Percentiles rank a stretch among this genome's conserved stretches.
Evolutionary conservation across 2,797 vertebrate species (phyloP).

Genomic region (Amphiprion clarkii): DNA sequence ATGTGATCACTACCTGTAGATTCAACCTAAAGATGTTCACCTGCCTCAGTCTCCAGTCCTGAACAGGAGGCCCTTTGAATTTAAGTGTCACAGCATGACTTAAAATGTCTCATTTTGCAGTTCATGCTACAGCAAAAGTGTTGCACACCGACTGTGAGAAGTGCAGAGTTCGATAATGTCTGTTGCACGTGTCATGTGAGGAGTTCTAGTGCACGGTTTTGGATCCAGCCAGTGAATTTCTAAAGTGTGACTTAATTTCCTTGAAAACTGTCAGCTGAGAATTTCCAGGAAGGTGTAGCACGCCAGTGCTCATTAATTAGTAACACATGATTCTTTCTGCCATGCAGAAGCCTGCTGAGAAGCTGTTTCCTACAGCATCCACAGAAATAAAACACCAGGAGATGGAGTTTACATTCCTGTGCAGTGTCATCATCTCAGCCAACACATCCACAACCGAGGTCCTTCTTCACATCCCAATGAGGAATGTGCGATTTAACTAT

Average conservation of each 20-base stretch:
- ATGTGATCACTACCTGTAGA: background rate
- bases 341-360: background rate
- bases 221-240: background rate
- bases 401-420: slow-evolving; percentile 10
- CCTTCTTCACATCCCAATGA: slow-evolving; percentile 56
- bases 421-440: background rate
- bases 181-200: too few relatives aligned
- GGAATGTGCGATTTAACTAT: slow-evolving; percentile 67
- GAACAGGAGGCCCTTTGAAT: too few relatives aligned
- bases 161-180: too few relatives aligned
- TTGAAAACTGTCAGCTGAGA: slow-evolving; percentile 20
- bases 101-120: too few relatives aligned
- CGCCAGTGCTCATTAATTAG: slow-evolving; percentile 39
- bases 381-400: slow-evolving; percentile 17
- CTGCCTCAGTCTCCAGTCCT: background rate
- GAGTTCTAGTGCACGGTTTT: too few relatives aligned
- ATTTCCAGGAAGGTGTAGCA: slow-evolving; percentile 25
- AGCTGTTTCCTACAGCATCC: background rate
- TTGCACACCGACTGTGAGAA: too few relatives aligned
- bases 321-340: background rate
- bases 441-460: slow-evolving; percentile 4
- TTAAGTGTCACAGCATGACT: too few relatives aligned
- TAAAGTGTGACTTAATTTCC: slow-evolving; percentile 20
- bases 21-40: background rate
- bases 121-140: too few relatives aligned